Evolutionary conservation across 2,888 invertebrate genomes (phyloP).

Genomic region (Adela reaumurella): DNA sequence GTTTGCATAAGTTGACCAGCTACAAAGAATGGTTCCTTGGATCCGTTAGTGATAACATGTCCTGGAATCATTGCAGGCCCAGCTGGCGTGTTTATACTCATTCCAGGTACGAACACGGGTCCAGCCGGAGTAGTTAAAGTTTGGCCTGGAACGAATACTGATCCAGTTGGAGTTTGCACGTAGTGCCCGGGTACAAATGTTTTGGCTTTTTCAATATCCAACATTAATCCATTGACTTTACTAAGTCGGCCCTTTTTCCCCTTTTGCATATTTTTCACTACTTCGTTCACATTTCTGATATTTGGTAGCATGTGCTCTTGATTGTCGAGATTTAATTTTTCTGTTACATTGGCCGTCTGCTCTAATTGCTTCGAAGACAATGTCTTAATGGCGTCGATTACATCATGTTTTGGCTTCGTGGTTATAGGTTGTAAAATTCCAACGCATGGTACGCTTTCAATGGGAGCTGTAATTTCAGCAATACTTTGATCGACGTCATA

Average conservation of each 20-base stretch:
- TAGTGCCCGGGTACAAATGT: constrained; percentile 71
- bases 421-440: constrained; percentile 58
- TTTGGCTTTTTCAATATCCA: constrained; percentile 64
- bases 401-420: constrained; percentile 37
- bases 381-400: constrained; percentile 44
- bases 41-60: constrained; percentile 60
- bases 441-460: constrained; percentile 61
- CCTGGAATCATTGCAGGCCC: constrained; percentile 72
- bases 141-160: constrained; percentile 72
- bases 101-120: constrained; percentile 67
- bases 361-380: no score
- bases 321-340: constrained; percentile 53
- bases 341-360: constrained; percentile 58
- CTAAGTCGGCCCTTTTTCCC: constrained; percentile 57
- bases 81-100: constrained; percentile 64
- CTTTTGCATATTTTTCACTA: constrained; percentile 59
- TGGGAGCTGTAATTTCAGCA: constrained; percentile 48
- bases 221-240: constrained; percentile 60
- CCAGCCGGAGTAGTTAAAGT: constrained; percentile 67
- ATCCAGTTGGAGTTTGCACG: constrained; percentile 65
- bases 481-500: constrained; percentile 50
- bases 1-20: constrained; percentile 67
- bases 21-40: constrained; percentile 62
- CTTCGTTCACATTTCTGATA: constrained; percentile 60
- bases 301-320: constrained; percentile 59